Evolutionary conservation across 2,113 vertebrate genomes (phyloP).

Genomic region (Menura novaehollandiae): DNA sequence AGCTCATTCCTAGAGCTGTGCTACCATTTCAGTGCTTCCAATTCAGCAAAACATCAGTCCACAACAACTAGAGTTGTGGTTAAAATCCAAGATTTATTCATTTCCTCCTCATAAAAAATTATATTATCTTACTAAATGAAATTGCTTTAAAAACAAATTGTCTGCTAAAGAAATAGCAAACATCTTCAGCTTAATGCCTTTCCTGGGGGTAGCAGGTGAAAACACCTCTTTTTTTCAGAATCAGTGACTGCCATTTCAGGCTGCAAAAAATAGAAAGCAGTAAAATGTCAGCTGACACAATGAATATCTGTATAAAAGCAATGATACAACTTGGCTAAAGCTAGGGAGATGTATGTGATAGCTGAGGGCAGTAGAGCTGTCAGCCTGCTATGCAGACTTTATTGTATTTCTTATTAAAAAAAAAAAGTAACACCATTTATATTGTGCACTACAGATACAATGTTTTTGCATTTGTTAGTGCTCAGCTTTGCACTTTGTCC

Average conservation of each 20-base stretch:
- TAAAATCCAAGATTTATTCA: background rate
- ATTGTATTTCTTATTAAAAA: background rate
- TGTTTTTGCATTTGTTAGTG: background rate
- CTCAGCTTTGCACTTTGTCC: background rate
- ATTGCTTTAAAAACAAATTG: background rate
- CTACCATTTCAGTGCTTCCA: background rate
- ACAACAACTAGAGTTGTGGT: background rate
- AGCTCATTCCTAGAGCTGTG: background rate
- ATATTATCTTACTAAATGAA: background rate
- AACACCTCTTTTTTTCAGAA: constrained; percentile 51
- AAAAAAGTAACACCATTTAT: background rate
- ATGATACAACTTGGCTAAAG: constrained; percentile 51
- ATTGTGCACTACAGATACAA: background rate
- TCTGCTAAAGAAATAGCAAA: background rate
- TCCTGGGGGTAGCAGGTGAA: constrained; percentile 32
- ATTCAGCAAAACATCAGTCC: background rate
- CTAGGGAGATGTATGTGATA: constrained; percentile 32
- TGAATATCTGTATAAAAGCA: constrained; percentile 45
- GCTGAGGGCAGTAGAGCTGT: constrained; percentile 36
- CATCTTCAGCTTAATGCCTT: background rate
- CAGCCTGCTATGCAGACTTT: constrained; percentile 21
- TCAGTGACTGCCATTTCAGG: constrained; percentile 50
- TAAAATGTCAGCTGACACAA: constrained; percentile 70
- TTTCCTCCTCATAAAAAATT: background rate
- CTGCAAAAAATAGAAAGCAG: constrained; percentile 58